Conservation (phyloP, 2,797 vertebrate species). For the Phalanger gymnotis region DNA sequence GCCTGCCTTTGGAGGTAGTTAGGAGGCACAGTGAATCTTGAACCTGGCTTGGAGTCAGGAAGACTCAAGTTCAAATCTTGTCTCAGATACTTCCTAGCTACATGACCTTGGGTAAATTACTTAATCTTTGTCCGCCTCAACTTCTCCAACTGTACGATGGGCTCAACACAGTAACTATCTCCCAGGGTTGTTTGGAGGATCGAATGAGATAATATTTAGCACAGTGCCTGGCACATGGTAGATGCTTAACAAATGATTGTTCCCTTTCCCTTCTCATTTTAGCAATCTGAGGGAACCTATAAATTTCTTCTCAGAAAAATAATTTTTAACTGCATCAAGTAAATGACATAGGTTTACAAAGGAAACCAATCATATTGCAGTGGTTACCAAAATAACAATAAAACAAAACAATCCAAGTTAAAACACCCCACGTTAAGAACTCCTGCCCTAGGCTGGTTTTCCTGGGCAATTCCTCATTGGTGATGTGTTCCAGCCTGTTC, state of each 20-base stretch:
- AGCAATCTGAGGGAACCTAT: not conserved
- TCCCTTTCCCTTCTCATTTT: not conserved
- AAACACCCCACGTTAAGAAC: not conserved
- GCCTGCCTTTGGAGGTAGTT: no score
- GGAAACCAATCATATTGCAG: not conserved
- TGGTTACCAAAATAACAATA: not conserved
- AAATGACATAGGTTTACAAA: not conserved
- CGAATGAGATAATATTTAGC: not conserved
- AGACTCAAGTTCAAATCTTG: not conserved
- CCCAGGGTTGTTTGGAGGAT: not conserved
- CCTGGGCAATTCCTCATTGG: not conserved
- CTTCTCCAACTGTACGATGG: not conserved
- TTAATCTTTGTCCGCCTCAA: not conserved
- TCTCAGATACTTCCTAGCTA: not conserved
- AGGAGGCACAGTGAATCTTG: not conserved
- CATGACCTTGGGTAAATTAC: not conserved
- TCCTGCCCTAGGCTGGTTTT: not conserved
- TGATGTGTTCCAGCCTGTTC: not conserved
- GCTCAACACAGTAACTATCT: not conserved
- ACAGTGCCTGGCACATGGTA: not conserved
- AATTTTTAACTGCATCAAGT: not conserved
- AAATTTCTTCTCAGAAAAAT: not conserved
- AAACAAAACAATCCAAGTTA: not conserved
- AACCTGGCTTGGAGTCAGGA: not conserved
- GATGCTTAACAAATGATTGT: not conserved